These are phyloP conservation scores for Steromphala cineraria DNA, from an alignment of 2,888 invertebrate genomes.

Conservation along the genomic window DNA sequence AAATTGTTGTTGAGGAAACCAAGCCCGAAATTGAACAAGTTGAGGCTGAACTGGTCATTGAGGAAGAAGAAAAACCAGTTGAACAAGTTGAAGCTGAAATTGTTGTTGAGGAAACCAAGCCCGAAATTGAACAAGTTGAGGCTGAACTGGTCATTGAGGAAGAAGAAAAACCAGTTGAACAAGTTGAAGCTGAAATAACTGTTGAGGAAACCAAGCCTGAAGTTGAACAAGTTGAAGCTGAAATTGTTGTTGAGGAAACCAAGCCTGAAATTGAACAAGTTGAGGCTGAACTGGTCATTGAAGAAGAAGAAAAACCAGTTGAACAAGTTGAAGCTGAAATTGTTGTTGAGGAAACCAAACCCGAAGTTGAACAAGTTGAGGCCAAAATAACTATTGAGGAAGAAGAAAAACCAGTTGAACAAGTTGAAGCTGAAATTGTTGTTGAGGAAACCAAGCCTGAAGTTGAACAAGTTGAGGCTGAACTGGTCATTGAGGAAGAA, in stretches of 20 bases:
- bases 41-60: slow-evolving; percentile 23
- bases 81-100: not conserved
- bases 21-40: not conserved
- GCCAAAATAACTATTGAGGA: slow-evolving; percentile 31
- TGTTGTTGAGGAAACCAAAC: slow-evolving; percentile 29
- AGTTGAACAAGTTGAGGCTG: not conserved
- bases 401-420: slow-evolving; percentile 78
- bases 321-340: slow-evolving; percentile 36
- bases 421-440: slow-evolving; percentile 57
- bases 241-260: slow-evolving; percentile 18
- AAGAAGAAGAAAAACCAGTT: slow-evolving; percentile 24
- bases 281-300: not conserved
- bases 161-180: slow-evolving; percentile 34
- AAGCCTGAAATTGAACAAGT: slow-evolving; percentile 23
- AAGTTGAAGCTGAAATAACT: slow-evolving; percentile 38
- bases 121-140: slow-evolving; percentile 13
- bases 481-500: not conserved
- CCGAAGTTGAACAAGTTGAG: slow-evolving; percentile 28
- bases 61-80: slow-evolving; percentile 25
- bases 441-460: not conserved
- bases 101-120: not conserved
- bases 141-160: slow-evolving; percentile 52
- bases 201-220: slow-evolving; percentile 51
- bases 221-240: slow-evolving; percentile 78
- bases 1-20: slow-evolving; percentile 18